Conservation (phyloP, 2,113 vertebrate species). For the Macroglossus sobrinus region DNA sequence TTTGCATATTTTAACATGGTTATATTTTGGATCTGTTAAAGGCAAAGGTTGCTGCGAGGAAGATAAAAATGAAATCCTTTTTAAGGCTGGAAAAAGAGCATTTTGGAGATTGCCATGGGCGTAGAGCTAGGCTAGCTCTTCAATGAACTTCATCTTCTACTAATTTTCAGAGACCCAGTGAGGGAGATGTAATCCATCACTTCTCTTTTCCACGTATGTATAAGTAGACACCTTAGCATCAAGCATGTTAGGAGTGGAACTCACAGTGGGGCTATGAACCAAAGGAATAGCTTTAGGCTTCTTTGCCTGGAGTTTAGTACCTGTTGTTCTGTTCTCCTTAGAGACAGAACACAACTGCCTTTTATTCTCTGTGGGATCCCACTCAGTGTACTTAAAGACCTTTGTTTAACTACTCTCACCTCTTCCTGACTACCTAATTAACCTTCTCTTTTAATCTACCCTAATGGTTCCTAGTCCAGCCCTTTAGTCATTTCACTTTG, state of each 20-base stretch:
- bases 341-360: neutral
- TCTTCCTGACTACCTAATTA: neutral
- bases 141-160: neutral
- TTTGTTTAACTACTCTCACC: neutral
- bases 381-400: neutral
- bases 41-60: neutral
- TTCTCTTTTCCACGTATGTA: neutral
- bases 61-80: neutral
- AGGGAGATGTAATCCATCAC: neutral
- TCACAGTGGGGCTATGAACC: neutral
- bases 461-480: neutral
- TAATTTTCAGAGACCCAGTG: neutral
- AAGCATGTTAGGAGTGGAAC: neutral
- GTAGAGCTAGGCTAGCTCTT: neutral
- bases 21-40: conserved; percentile 1
- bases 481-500: neutral
- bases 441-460: neutral
- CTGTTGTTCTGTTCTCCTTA: neutral
- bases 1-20: neutral
- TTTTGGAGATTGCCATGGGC: neutral
- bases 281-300: neutral
- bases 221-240: neutral
- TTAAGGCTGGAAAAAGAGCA: neutral
- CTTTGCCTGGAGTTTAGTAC: neutral
- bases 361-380: neutral